Evolutionary conservation across 92 coral and sea anemone genomes (phyloP), one percentile per base, ranked within the genome.

Genomic region (Hydrozoanthus gracilis): DNA sequence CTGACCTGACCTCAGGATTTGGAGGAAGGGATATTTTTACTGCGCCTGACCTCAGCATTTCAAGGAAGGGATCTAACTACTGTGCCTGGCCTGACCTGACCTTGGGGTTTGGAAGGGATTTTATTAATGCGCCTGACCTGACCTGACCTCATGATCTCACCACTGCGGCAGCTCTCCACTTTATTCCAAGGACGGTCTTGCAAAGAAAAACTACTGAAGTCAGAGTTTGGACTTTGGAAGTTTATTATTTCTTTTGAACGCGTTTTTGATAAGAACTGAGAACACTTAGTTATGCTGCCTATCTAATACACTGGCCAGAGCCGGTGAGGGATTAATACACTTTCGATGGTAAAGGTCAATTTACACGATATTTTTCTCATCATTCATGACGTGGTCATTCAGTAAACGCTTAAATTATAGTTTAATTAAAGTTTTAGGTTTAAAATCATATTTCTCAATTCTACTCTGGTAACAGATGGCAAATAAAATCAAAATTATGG

Each of bases 251-350:
- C 51, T 64, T 61, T 66, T 13, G 52, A 65, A 80, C 50, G 62
- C n/a, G 74, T 80, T 35, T 80, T 80, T 74, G 39, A 27, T 27
- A 80, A 48, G 67, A 51, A 54, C 66, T 54, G 82, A 76, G 51
- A 80, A 80, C 85, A 80, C 44, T 64, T 80, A 16, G 12, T 15
- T 80, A 80, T 39, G 74, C 74, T 6, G 50, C 85, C 85, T 80
- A 80, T 10, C 85, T 62, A 79, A 14, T 66, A n/a, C 27, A 20
- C 56, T 50, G 15, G 18, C 48, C 8, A 66, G 71, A 17, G 39
- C 46, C 73, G 9, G 13, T 11, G 15, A 8, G 27, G 10, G 4
- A 16, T 17, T 68, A 20, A 4, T 58, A 16, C 64, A 58, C 3
- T 27, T 27, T 2, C 15, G 64, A 11, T 68, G 73, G 13, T 68